Percentiles rank a stretch among this genome's conserved stretches.
Evolutionary conservation across 2,888 invertebrate genomes (phyloP).

Genomic region (Alsophila aescularia): DNA sequence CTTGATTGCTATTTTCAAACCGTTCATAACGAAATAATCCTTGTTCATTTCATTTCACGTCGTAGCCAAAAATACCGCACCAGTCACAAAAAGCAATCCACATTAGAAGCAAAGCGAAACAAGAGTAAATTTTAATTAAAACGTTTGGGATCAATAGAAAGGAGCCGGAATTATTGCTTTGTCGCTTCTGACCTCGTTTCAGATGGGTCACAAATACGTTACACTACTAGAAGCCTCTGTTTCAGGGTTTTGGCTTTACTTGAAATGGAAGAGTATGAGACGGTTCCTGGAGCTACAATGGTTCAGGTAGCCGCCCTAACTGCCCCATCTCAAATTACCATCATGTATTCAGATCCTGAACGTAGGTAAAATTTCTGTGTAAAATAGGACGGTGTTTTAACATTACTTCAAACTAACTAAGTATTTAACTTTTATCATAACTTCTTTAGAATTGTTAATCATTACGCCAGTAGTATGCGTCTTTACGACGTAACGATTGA

Average conservation of each 20-base stretch:
- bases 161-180: constrained; percentile 28
- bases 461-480: no score
- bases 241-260: neutral
- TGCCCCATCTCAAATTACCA: no score
- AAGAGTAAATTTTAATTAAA: constrained; percentile 43
- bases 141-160: constrained; percentile 33
- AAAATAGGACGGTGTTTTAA: no score
- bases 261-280: no score
- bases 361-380: no score
- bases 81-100: constrained; percentile 18
- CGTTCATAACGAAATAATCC: neutral
- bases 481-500: no score
- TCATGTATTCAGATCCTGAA: no score
- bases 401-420: no score
- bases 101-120: constrained; percentile 26
- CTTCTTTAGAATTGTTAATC: no score
- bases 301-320: no score
- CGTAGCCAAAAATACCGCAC: neutral
- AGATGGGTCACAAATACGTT: constrained; percentile 30
- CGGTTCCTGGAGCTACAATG: no score
- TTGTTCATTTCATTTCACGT: neutral
- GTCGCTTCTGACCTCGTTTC: constrained; percentile 30
- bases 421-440: no score
- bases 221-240: constrained; percentile 24
- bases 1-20: neutral